phyloP scores from a whole-genome alignment of 2,888 invertebrate species.

The Tolmerus cingulatus region DNA sequence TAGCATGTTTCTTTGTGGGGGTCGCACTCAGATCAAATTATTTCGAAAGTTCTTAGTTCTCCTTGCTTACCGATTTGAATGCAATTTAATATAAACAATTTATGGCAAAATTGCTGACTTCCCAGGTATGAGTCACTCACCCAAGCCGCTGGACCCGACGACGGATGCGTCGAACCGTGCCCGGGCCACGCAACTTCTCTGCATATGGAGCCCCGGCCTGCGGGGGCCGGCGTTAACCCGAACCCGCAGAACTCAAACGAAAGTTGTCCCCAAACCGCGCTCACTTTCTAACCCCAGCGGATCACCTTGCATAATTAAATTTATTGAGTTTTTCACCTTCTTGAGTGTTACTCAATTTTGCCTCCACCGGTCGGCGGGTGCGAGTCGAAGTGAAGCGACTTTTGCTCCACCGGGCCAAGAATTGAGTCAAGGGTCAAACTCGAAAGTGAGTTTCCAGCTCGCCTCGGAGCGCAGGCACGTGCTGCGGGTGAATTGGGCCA shows the following conservation, averaged over 20 bases:
- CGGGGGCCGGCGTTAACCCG: not conserved
- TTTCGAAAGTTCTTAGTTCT: not conserved
- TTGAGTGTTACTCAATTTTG: not conserved
- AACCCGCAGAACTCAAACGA: not conserved
- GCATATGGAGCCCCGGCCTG: not conserved
- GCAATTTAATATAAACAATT: not conserved
- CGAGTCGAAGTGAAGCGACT: not conserved
- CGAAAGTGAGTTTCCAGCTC: not conserved
- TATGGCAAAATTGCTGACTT: not conserved
- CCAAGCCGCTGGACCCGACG: not conserved
- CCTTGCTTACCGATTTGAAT: not conserved
- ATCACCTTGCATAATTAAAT: not conserved
- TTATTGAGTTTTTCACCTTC: not conserved
- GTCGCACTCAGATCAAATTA: not conserved
- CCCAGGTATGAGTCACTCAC: not conserved
- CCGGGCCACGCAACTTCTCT: not conserved
- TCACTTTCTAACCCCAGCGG: not conserved
- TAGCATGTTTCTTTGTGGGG: not conserved
- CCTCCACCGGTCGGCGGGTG: not conserved
- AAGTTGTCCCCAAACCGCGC: not conserved
- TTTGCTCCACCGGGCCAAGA: not conserved
- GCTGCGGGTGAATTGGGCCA: slow-evolving; percentile 1
- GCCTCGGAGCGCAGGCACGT: not conserved
- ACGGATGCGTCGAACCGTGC: not conserved
- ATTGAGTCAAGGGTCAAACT: not conserved